phyloP scores from a whole-genome alignment of 2,797 vertebrate genomes.

The Gallinago solitaria region DNA sequence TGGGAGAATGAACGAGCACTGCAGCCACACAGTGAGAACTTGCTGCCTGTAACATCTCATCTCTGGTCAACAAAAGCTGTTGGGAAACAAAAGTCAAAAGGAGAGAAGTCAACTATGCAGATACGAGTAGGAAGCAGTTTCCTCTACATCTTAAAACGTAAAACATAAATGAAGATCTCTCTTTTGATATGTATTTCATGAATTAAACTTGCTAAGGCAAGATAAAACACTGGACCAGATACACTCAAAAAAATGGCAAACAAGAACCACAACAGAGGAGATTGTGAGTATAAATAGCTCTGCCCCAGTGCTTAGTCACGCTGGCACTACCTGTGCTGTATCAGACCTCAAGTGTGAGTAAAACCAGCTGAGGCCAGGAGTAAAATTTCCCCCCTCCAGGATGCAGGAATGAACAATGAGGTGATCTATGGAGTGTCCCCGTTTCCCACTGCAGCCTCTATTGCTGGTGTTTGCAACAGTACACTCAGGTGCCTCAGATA shows the following conservation, averaged over 20 bases:
- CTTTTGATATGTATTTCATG: not conserved
- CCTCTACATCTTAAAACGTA: not conserved
- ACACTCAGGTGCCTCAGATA: not conserved
- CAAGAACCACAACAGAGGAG: not conserved
- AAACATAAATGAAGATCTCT: not conserved
- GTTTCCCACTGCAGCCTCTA: not conserved
- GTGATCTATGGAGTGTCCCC: not conserved
- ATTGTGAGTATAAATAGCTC: not conserved
- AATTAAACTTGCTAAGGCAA: not conserved
- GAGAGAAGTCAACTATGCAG: not conserved
- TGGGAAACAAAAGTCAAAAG: slow-evolving; percentile 44
- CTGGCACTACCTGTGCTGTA: not conserved
- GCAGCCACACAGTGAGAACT: slow-evolving; percentile 88
- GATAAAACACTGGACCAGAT: not conserved
- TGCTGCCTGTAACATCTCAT: slow-evolving; percentile 87
- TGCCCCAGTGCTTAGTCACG: not conserved
- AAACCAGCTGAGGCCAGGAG: not conserved
- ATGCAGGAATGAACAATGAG: not conserved
- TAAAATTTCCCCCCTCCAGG: not conserved
- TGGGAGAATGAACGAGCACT: slow-evolving; percentile 85
- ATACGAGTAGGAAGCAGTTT: not conserved
- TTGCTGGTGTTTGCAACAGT: not conserved
- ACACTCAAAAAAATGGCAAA: not conserved
- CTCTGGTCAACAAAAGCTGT: slow-evolving; percentile 90
- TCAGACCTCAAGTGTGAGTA: not conserved